Evolutionary conservation across 1,140 invertebrate species (phyloP).

Genomic region (Magallana angulata): DNA sequence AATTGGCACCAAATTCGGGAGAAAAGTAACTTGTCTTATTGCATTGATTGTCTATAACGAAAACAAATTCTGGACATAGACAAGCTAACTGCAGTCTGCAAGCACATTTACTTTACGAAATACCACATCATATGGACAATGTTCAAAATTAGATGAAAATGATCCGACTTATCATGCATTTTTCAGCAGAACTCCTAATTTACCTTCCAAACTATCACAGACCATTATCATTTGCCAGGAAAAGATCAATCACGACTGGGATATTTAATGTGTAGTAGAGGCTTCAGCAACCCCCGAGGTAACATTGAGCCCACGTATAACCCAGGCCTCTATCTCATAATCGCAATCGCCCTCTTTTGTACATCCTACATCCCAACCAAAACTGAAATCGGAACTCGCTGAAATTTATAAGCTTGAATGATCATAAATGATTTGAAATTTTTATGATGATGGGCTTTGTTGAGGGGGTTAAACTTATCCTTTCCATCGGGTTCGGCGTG

Average conservation of each 20-base stretch:
- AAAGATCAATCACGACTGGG: conserved; percentile 12
- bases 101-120: no score
- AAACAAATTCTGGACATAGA: no score
- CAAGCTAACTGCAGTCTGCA: no score
- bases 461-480: not conserved
- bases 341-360: not conserved
- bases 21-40: no score
- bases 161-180: not conserved
- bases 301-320: not conserved
- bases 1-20: no score
- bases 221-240: not conserved
- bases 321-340: not conserved
- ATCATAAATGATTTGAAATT: not conserved
- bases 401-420: conserved; percentile 20
- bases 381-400: conserved; percentile 2
- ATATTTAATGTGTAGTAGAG: not conserved
- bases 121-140: no score
- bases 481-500: conserved; percentile 11
- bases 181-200: not conserved
- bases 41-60: no score
- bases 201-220: not conserved
- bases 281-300: not conserved
- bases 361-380: conserved; percentile 24
- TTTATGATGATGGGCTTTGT: conserved; percentile 33
- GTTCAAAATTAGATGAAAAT: not conserved